Evolutionary conservation across 2,797 vertebrate species (phyloP), one percentile per base, ranked within the genome.

Genomic region (Poeciliopsis infans): DNA sequence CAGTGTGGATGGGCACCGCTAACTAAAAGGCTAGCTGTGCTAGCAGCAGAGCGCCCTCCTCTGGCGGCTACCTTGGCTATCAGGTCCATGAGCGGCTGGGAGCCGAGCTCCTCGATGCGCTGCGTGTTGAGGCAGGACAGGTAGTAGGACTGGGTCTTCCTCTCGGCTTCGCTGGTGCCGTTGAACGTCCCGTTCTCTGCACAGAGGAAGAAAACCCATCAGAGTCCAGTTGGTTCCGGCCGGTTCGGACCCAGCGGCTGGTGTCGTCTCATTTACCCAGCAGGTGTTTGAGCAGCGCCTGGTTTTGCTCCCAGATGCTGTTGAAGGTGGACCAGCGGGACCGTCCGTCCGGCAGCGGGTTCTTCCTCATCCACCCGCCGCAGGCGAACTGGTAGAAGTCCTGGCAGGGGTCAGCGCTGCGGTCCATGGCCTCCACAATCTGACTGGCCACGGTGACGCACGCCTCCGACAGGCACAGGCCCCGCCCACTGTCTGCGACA

Each of bases 301-400:
- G 98, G 93, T 99, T 99, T 94, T 99, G 97, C 90, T 99, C 98
- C 97, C 97, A 98, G 93, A 99, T 97, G 92, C 96, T 97, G 95
- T 98, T 99, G 93, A 99, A 99, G 20, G 97, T 99, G 90, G 97
- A 99, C 98, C 98, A 99, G 55, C 97, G 97, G 4, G 98, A 98
- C 0, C 96, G 97, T 6, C 98, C 98, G 0, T 97, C 97, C 0
- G 98, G 98, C 75, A 99, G 95, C 0, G 98, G 98, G 92, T 99
- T 99, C 80, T 97, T 97, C 85, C 95, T 96, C 87, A 98, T 97
- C 98, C 98, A 99, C 41, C 98, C 98, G 4, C 98, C 98, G 0
- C 98, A 99, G 0, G 98, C 97, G 25, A 97, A 99, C 91, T 97
- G 97, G 92, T 99, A 99, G 93, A 99, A 99, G 92, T 99, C 98